Conservation (phyloP, 2,888 invertebrate genomes). For the Conomelus anceps region DNA sequence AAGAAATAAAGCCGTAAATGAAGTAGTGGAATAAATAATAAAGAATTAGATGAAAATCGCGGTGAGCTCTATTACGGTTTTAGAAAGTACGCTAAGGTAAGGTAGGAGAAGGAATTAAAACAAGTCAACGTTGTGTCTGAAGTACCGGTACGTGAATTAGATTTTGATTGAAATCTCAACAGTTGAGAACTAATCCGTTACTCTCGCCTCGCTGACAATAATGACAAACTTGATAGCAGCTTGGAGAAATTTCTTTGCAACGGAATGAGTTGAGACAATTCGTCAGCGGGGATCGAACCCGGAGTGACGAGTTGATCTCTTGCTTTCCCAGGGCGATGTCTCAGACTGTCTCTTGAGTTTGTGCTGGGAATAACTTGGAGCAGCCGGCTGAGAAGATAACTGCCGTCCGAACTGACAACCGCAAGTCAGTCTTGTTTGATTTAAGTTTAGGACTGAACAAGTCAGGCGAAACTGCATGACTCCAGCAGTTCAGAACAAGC, state of each 20-base stretch:
- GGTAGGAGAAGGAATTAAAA: neutral
- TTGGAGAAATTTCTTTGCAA: neutral
- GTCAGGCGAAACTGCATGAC: neutral
- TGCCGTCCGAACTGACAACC: neutral
- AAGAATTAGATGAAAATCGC: neutral
- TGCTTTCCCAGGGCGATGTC: neutral
- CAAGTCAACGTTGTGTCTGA: neutral
- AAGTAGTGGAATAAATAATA: neutral
- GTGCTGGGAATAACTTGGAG: neutral
- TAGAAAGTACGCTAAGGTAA: neutral
- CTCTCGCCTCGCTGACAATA: too few relatives aligned
- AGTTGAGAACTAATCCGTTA: neutral
- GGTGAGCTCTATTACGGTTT: neutral
- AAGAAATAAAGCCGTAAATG: neutral
- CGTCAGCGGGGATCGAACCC: neutral
- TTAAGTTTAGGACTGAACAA: neutral
- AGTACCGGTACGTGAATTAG: neutral
- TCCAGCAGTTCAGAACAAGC: neutral
- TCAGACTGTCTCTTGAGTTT: neutral
- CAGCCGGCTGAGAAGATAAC: neutral
- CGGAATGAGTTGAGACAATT: neutral
- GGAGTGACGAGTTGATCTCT: too few relatives aligned
- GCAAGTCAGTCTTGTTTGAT: neutral
- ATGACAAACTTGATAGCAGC: neutral
- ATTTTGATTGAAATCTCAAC: neutral